Evolutionary conservation across 2,797 vertebrate species (phyloP).

Genomic region (Lacerta viridis): DNA sequence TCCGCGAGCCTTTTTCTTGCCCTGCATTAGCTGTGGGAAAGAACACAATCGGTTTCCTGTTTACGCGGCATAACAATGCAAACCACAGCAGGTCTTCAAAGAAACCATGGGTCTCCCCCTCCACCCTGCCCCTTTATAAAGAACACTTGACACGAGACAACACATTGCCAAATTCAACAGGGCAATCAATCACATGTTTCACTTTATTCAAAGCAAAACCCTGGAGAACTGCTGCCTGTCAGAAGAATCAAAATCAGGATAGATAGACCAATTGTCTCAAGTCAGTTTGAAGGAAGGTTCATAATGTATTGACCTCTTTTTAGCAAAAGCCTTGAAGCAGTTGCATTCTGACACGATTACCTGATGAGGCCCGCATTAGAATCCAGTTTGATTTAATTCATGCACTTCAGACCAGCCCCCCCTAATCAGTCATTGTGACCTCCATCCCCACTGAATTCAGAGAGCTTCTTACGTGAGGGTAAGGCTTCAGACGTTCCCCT

Average conservation of each 20-base stretch:
- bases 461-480: neutral
- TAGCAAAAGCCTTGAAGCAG: neutral
- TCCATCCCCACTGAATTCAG: neutral
- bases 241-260: neutral
- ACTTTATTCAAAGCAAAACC: neutral
- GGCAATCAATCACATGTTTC: neutral
- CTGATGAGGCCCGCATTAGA: neutral
- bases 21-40: neutral
- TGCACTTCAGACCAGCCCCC: neutral
- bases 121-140: neutral
- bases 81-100: neutral
- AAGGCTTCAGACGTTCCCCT: neutral
- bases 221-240: neutral
- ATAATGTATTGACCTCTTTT: neutral
- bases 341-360: neutral
- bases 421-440: neutral
- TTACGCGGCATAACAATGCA: neutral
- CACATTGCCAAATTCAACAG: neutral
- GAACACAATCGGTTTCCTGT: neutral
- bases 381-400: neutral
- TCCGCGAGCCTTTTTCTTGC: neutral
- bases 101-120: no score
- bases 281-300: neutral
- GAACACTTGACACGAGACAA: neutral
- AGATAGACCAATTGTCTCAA: neutral